Conservation (phyloP, 1,140 invertebrate genomes). For the Aphis craccivora region DNA sequence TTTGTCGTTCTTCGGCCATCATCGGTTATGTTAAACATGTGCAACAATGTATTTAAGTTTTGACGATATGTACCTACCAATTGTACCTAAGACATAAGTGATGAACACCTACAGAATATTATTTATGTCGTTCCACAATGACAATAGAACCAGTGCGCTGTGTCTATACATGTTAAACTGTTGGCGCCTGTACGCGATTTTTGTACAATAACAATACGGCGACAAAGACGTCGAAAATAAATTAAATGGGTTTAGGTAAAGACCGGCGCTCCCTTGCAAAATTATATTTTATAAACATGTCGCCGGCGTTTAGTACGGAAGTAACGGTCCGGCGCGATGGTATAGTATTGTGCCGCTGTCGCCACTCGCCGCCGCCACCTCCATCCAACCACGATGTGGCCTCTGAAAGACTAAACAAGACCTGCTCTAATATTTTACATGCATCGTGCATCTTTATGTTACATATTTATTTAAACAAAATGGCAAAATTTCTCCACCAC, state of each 20-base stretch:
- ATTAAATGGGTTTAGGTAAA: conserved; percentile 12
- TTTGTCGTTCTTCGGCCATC: not conserved
- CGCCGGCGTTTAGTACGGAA: not conserved
- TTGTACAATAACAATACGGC: not conserved
- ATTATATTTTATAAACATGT: not conserved
- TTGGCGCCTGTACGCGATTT: not conserved
- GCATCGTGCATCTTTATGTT: not conserved
- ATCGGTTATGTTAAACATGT: not conserved
- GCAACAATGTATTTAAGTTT: not conserved
- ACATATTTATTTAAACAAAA: not conserved
- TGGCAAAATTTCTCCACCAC: not conserved
- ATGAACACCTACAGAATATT: not conserved
- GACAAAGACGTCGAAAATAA: not conserved
- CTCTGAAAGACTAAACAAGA: not conserved
- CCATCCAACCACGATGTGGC: too few relatives aligned
- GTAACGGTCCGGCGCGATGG: not conserved
- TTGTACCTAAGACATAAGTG: too few relatives aligned
- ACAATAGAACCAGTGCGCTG: not conserved
- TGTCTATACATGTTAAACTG: not conserved
- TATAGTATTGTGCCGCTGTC: not conserved
- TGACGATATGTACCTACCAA: not conserved
- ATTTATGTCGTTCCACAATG: not conserved
- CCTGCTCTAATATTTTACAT: not conserved
- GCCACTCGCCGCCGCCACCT: not conserved
- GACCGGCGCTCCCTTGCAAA: not conserved